phyloP scores from a whole-genome alignment of 64 coral and sea anemone species.

The Platygyra sinensis region DNA sequence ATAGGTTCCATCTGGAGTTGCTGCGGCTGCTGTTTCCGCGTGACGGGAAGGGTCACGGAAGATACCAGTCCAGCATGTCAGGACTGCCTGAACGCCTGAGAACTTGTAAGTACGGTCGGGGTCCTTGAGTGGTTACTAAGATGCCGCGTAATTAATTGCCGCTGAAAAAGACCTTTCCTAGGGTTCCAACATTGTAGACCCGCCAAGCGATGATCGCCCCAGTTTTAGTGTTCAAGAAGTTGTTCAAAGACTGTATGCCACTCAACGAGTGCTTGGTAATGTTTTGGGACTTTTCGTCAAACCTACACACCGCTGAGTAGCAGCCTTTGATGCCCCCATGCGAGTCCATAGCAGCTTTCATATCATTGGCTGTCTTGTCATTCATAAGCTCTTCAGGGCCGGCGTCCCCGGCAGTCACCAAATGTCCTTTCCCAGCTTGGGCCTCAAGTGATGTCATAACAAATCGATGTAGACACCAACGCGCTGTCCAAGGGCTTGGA shows the following conservation, averaged over 20 bases:
- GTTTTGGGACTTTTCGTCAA: conserved; percentile 30
- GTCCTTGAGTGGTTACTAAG: conserved; percentile 38
- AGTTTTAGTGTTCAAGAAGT: conserved; percentile 2
- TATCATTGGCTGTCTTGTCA: conserved; percentile 49
- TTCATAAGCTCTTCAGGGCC: conserved; percentile 66
- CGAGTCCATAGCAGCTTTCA: too few relatives aligned
- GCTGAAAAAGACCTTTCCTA: conserved; percentile 48
- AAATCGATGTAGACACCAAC: conserved; percentile 13
- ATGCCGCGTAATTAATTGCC: too few relatives aligned
- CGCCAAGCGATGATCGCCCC: conserved; percentile 51
- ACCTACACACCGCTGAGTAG: conserved; percentile 23
- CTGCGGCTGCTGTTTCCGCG: conserved; percentile 26
- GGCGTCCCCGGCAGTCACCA: conserved; percentile 49
- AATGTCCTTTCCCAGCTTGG: not conserved
- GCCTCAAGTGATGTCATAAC: conserved; percentile 50
- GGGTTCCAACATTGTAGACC: conserved; percentile 39
- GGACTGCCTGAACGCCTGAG: conserved; percentile 48
- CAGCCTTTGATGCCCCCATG: conserved; percentile 67
- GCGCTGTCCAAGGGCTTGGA: conserved; percentile 48
- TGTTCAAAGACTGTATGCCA: not conserved
- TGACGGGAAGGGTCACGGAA: conserved; percentile 34
- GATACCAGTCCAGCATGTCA: conserved; percentile 30
- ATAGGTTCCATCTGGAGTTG: conserved; percentile 16
- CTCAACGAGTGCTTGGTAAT: conserved; percentile 50
- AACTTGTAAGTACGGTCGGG: conserved; percentile 33